Evolutionary conservation across 2,113 vertebrate species (phyloP), one percentile per base, ranked within the genome.

Genomic region (Percopsis transmontana): DNA sequence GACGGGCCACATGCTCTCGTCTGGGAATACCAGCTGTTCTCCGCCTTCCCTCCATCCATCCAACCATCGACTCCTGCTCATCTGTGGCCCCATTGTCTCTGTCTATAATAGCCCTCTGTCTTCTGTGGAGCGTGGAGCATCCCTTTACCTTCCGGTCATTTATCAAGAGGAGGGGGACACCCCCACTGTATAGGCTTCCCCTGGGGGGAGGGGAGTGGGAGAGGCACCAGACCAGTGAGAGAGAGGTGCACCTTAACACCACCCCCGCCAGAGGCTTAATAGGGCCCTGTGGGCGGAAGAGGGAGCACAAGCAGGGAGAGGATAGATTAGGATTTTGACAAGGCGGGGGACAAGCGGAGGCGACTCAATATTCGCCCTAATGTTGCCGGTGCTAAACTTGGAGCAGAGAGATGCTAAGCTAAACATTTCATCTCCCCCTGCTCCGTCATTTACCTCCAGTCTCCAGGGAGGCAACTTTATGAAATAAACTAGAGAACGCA

Each of bases 131-230:
- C 6, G 23, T 19, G 66, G 15, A 70, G 66, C 45, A 63, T 79
- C 48, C 54, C 55, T 38, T 33, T 33, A 69, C n/a, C 69, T 65
- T 21, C 66, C 63, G 42, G 73, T 84, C 27, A 1, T 85, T 74
- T 60, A 80, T 83, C 78, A 83, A 55, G 27, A 61, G 24, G 66
- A 66, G 55, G 61, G 48, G 52, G 63, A 72, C 52, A 41, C 70
- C 68, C 74, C 56, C 14, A 6, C 38, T 74, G 18, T 13, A 10
- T 13, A n/a, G 27, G 21, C 6, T 7, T 56, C 16, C 16, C 53
- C 52, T 24, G 12, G 13, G 21, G 13, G 23, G 67, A 65, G 19
- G 21, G 38, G 15, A 16, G 9, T 3, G 42, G 13, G 33, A 57
- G 13, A 21, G 20, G 15, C 13, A 23, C 10, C 2, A 10, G 21